Evolutionary conservation across 2,113 vertebrate species (phyloP).

Genomic region (Paracanthobrama guichenoti): DNA sequence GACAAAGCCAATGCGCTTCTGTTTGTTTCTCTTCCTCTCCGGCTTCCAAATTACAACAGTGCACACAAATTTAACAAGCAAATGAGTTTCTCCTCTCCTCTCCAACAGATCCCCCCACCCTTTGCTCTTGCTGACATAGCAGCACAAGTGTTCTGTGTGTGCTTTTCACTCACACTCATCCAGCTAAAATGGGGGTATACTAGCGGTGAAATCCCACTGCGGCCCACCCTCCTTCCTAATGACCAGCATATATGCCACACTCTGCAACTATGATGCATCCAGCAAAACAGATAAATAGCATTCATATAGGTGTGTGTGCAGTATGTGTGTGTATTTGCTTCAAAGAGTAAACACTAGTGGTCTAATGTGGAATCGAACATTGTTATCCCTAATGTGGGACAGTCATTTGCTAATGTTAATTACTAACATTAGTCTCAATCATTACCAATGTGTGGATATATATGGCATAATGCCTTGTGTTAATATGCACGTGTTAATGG

Average conservation of each 20-base stretch:
- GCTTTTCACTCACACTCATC: conserved; percentile 4
- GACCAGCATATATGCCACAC: conserved; percentile 2
- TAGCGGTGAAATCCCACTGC: background rate
- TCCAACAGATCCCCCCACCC: background rate
- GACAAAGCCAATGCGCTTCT: conserved; percentile 11
- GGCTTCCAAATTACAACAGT: conserved; percentile 25
- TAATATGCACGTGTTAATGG: conserved; percentile 31
- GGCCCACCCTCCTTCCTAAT: conserved; percentile 1
- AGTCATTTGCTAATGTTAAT: conserved; percentile 41
- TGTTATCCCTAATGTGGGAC: background rate
- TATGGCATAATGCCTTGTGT: background rate
- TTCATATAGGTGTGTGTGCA: background rate
- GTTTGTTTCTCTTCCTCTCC: conserved; percentile 17
- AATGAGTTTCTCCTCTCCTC: background rate
- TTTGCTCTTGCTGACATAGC: conserved; percentile 15
- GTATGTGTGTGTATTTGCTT: background rate
- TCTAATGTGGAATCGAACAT: conserved; percentile 37
- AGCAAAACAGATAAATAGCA: background rate
- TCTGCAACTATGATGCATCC: background rate
- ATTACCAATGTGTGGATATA: conserved; percentile 4
- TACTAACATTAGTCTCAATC: conserved; percentile 38
- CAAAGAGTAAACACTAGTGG: background rate
- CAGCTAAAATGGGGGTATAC: background rate
- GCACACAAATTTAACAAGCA: conserved; percentile 30
- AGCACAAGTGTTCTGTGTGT: conserved; percentile 7